Conservation (phyloP, 2,888 invertebrate genomes). For the Eledona agricola region DNA sequence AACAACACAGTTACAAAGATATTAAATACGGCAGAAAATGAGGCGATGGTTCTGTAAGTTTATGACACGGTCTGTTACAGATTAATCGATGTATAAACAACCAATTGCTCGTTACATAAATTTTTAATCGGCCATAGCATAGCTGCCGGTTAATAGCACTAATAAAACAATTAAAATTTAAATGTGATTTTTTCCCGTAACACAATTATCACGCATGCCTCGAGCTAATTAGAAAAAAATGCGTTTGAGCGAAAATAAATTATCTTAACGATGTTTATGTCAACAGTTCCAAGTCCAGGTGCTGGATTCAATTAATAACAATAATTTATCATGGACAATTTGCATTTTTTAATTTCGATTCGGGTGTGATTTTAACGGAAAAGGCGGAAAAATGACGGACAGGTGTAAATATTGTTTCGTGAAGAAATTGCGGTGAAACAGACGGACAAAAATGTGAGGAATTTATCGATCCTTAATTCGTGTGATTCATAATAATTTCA, state of each 20-base stretch:
- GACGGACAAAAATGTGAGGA: slow-evolving; percentile 39
- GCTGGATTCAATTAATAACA: slow-evolving; percentile 24
- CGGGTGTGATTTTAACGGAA: slow-evolving; percentile 20
- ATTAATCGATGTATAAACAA: slow-evolving; percentile 18
- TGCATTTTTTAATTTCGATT: slow-evolving; percentile 30
- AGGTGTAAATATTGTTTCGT: slow-evolving; percentile 29
- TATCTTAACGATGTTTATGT: slow-evolving; percentile 31
- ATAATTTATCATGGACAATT: slow-evolving; percentile 27
- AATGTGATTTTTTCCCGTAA: too few species aligned
- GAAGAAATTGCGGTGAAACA: slow-evolving; percentile 25
- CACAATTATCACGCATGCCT: slow-evolving; percentile 2
- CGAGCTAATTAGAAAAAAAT: slow-evolving; percentile 5
- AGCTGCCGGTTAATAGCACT: too few species aligned
- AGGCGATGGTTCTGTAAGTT: not conserved
- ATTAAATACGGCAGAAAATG: slow-evolving; percentile 2
- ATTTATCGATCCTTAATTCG: slow-evolving; percentile 48
- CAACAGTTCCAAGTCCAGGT: slow-evolving; percentile 29
- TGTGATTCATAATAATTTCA: slow-evolving; percentile 46
- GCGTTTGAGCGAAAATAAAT: slow-evolving; percentile 12
- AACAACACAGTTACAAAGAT: too few species aligned
- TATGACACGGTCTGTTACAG: slow-evolving; percentile 14
- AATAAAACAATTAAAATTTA: too few species aligned
- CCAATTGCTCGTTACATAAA: slow-evolving; percentile 13
- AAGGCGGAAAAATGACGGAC: slow-evolving; percentile 7
- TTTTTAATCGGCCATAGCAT: slow-evolving; percentile 13